Percentiles rank a stretch among this genome's conserved stretches.
These are phyloP conservation scores for Neostethus bicornis DNA, from an alignment of 2,797 vertebrate species.

Conservation along the genomic window DNA sequence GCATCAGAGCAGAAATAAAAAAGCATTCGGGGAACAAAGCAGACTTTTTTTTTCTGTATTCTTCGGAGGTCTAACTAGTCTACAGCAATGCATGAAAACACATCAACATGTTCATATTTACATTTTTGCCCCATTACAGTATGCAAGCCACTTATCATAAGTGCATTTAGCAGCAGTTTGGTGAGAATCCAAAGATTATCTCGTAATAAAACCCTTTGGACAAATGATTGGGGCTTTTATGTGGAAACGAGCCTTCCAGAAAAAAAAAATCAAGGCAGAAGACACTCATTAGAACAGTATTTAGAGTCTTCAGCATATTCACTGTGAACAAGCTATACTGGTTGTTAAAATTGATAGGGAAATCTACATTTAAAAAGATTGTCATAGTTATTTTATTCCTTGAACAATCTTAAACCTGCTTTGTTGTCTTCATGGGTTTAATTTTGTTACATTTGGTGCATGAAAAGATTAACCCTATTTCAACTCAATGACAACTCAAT, in stretches of 20 bases:
- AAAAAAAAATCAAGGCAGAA: not conserved
- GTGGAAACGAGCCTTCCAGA: constrained; percentile 10
- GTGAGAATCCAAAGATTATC: constrained; percentile 24
- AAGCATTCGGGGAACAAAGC: constrained; percentile 30
- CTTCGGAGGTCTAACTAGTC: constrained; percentile 29
- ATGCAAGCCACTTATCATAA: constrained; percentile 47
- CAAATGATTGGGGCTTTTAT: constrained; percentile 6
- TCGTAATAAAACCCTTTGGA: constrained; percentile 30
- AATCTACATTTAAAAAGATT: constrained; percentile 2
- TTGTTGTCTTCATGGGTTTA: too few relatives aligned
- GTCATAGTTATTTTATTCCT: not conserved
- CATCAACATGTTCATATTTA: constrained; percentile 58
- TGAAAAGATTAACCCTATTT: too few relatives aligned
- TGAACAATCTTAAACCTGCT: not conserved
- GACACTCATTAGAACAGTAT: constrained; percentile 11
- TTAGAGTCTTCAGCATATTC: constrained; percentile 12
- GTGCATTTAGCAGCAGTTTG: constrained; percentile 32
- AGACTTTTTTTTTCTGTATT: constrained; percentile 41
- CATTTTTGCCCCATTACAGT: constrained; percentile 40
- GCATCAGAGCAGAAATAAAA: constrained; percentile 38
- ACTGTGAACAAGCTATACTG: not conserved
- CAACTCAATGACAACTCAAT: too few relatives aligned
- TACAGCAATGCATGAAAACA: constrained; percentile 17
- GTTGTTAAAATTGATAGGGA: not conserved
- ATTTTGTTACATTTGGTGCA: too few relatives aligned